Evolutionary conservation across 2,113 vertebrate species (phyloP).

Genomic region (Scytalopus superciliaris): DNA sequence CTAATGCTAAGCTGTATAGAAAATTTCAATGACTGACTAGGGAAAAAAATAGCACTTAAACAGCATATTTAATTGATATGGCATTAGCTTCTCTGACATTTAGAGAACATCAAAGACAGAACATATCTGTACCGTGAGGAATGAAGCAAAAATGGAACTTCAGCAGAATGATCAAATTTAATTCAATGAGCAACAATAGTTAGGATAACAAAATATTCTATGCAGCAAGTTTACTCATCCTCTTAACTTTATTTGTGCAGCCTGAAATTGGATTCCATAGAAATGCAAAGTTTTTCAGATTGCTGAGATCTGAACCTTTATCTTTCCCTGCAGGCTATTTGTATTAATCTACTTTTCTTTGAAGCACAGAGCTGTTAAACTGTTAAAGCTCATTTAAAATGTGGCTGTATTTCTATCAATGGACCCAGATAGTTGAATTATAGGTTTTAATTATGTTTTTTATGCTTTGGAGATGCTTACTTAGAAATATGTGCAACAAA

Average conservation of each 20-base stretch:
- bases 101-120: constrained; percentile 7
- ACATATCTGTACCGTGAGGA: not conserved
- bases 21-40: not conserved
- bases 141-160: constrained; percentile 16
- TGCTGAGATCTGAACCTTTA: constrained; percentile 53
- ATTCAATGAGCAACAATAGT: constrained; percentile 9
- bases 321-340: constrained; percentile 57
- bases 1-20: not conserved
- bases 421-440: constrained; percentile 4
- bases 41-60: not conserved
- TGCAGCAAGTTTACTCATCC: constrained; percentile 55
- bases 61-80: constrained; percentile 25
- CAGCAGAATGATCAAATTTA: constrained; percentile 12
- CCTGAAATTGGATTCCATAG: constrained; percentile 57
- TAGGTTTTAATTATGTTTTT: constrained; percentile 49
- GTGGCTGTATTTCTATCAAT: constrained; percentile 18
- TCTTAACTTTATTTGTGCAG: constrained; percentile 56
- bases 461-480: constrained; percentile 22
- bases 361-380: constrained; percentile 43
- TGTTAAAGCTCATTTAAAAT: constrained; percentile 47
- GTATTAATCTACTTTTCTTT: constrained; percentile 58
- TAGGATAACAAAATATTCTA: constrained; percentile 39
- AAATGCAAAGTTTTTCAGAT: constrained; percentile 56
- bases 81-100: not conserved
- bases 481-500: constrained; percentile 17